Conservation (phyloP, 2,113 vertebrate genomes). For the Turnix velox region DNA sequence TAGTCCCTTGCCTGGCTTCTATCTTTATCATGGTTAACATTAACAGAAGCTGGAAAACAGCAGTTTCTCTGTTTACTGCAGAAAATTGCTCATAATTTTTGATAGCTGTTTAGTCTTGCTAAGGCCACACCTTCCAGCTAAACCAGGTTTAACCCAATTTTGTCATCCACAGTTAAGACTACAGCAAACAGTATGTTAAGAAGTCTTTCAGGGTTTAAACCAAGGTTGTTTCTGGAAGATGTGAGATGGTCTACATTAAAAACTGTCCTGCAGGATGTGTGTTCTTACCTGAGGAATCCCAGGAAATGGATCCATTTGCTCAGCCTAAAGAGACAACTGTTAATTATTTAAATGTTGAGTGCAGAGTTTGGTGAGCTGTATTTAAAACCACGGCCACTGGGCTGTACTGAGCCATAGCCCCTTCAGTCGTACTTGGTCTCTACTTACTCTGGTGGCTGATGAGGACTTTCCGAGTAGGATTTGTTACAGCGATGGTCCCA, state of each 20-base stretch:
- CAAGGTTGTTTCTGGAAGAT: not conserved
- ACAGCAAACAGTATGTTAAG: not conserved
- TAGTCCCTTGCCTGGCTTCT: not conserved
- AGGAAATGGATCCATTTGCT: not conserved
- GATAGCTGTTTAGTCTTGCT: not conserved
- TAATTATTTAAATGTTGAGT: not conserved
- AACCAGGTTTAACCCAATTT: not conserved
- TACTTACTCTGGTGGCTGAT: not conserved
- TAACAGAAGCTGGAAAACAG: not conserved
- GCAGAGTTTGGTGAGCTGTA: not conserved
- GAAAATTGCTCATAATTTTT: not conserved
- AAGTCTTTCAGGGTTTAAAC: not conserved
- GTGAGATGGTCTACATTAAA: not conserved
- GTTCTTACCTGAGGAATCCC: rapidly evolving
- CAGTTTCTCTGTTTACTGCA: not conserved
- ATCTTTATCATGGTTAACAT: not conserved
- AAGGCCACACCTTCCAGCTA: not conserved
- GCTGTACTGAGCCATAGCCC: not conserved
- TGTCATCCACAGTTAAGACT: not conserved
- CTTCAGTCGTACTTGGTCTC: not conserved
- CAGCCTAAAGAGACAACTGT: not conserved
- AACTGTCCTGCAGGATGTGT: not conserved
- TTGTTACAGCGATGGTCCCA: not conserved
- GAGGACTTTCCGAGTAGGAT: not conserved
- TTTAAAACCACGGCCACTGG: not conserved